Conservation (phyloP, 2,797 vertebrate genomes). For the Glyptemys insculpta region DNA sequence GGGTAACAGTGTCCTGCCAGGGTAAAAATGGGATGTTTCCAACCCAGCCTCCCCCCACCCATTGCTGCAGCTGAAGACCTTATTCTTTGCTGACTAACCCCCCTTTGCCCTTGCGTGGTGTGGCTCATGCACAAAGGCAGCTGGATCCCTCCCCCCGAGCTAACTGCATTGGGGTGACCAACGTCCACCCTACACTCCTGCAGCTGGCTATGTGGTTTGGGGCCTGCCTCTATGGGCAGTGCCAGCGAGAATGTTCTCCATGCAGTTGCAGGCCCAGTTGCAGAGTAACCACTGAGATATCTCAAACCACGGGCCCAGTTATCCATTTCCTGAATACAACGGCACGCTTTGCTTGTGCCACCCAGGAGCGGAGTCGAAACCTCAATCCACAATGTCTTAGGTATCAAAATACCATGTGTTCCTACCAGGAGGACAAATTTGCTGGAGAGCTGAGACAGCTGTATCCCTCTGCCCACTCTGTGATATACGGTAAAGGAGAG, state of each 20-base stretch:
- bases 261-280: constrained; percentile 1
- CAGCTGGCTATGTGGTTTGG: neutral
- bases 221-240: neutral
- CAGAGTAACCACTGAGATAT: neutral
- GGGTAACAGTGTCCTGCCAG: neutral
- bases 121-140: neutral
- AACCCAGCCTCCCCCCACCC: neutral
- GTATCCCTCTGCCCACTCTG: neutral
- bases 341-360: neutral
- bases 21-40: neutral
- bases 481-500: constrained; percentile 18
- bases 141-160: neutral
- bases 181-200: neutral
- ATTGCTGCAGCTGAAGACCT: no score
- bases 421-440: neutral
- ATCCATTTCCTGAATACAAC: neutral
- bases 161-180: neutral
- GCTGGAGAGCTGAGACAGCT: fast-evolving
- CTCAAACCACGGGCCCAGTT: fast-evolving
- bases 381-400: fast-evolving
- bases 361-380: neutral
- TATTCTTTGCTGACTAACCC: neutral
- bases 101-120: neutral
- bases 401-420: neutral
- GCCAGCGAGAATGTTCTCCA: constrained; percentile 58